Evolutionary conservation across 2,113 vertebrate genomes (phyloP), one percentile per base, ranked within the genome.

Genomic region (Corydoras maculifer): DNA sequence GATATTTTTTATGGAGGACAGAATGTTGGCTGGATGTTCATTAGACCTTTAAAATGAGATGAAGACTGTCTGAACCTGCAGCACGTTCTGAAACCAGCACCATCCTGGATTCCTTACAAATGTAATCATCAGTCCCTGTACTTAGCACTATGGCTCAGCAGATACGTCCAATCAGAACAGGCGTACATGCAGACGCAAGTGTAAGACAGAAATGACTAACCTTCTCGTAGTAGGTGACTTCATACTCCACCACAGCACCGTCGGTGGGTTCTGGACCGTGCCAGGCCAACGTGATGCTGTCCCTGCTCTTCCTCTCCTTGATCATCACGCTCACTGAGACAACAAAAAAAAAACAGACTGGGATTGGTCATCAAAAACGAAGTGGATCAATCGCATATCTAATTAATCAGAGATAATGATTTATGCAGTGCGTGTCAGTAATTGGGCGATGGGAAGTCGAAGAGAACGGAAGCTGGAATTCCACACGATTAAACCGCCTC

Each of bases 201-300:
- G 69, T 72, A 48, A 63, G 35, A 30, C 43, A 51, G 58, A 29
- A 65, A 49, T 30, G 13, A 83, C 80, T 77, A 74, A 85, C 84
- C 82, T 85, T 85, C 70, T 85, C 84, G 70, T 84, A 85, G 65
- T 85, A 85, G 75, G 82, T 85, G 32, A 85, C 81, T 75, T 85
- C 84, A 48, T 85, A 85, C 61, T 85, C 84, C 75, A 83, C 70
- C 54, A 85, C 72, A 2, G 67, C 55, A 61, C 82, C 78, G 13
- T 79, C 81, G 0, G 82, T 67, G 30, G 76, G 74, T 30, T 84
- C 81, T 43, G 82, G 84, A 65, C 71, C 76, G 57, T 81, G 83
- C 74, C 83, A 86, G 61, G 83, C 81, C 65, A 82, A 72, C 8
- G 83, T 83, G 65, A 83, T 78, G 58, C 83, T 86, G 75, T 84